A percentile compares a stretch with the other conserved stretches of the same genome.
Evolutionary conservation across 2,797 vertebrate species (phyloP).

Genomic region (Crenuchus spilurus): DNA sequence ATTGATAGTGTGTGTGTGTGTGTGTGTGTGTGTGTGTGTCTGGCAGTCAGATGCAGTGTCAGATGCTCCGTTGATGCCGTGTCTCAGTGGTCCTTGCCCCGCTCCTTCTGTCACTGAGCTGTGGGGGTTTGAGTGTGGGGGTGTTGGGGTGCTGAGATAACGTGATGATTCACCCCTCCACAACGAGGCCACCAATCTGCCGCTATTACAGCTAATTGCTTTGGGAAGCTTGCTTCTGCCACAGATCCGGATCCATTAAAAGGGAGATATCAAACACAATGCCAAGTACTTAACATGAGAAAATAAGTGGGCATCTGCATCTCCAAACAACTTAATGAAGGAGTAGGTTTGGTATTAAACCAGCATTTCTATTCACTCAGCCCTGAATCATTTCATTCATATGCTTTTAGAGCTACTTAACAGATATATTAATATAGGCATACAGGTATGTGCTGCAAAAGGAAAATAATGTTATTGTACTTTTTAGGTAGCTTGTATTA

Average conservation of each 20-base stretch:
- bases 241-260: conserved; percentile 38
- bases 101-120: conserved; percentile 40
- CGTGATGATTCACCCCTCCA: conserved; percentile 67
- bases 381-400: neutral
- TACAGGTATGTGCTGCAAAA: too few relatives aligned
- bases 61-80: conserved; percentile 64
- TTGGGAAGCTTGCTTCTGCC: conserved; percentile 49
- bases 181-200: conserved; percentile 65
- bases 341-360: neutral
- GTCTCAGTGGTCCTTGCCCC: conserved; percentile 31
- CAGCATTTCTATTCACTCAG: neutral
- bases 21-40: conserved; percentile 37
- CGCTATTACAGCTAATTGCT: conserved; percentile 63
- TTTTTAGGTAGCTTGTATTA: neutral
- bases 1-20: neutral
- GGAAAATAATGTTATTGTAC: too few relatives aligned
- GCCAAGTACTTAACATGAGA: neutral
- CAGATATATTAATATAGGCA: neutral
- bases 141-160: conserved; percentile 52
- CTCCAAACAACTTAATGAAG: conserved; percentile 18
- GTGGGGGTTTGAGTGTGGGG: conserved; percentile 28
- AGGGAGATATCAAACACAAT: neutral
- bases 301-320: conserved; percentile 9
- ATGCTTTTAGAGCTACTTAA: neutral
- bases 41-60: conserved; percentile 55